phyloP scores from a whole-genome alignment of 2,113 vertebrate genomes.

The Chloroceryle aenea region DNA sequence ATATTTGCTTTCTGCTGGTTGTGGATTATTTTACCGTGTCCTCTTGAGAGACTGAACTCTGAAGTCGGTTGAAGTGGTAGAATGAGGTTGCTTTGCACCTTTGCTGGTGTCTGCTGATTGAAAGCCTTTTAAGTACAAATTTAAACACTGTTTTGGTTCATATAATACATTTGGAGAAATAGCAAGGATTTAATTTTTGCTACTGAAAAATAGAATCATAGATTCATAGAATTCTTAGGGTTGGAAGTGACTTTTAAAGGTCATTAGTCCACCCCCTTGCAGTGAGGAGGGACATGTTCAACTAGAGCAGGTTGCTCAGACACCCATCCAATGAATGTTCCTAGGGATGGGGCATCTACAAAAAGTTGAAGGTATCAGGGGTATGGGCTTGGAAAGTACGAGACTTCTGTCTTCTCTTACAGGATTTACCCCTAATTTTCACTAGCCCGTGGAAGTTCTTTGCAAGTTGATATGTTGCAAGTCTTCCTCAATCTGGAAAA shows the following conservation, averaged over 20 bases:
- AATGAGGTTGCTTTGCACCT: background rate
- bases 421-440: background rate
- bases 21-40: background rate
- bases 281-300: background rate
- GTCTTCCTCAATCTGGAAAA: background rate
- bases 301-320: background rate
- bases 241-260: background rate
- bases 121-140: background rate
- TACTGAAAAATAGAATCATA: background rate
- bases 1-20: background rate
- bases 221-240: background rate
- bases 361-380: background rate
- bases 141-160: background rate
- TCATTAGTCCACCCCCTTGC: background rate
- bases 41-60: background rate
- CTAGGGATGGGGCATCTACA: background rate
- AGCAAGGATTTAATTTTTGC: background rate
- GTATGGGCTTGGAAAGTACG: background rate
- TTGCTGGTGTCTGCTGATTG: accelerated
- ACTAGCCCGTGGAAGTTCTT: background rate
- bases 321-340: background rate
- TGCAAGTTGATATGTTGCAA: background rate
- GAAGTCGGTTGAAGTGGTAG: background rate
- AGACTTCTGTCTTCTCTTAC: accelerated
- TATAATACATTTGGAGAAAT: background rate